Conservation (phyloP, 2,888 invertebrate genomes). For the Drosophila siamana region DNA sequence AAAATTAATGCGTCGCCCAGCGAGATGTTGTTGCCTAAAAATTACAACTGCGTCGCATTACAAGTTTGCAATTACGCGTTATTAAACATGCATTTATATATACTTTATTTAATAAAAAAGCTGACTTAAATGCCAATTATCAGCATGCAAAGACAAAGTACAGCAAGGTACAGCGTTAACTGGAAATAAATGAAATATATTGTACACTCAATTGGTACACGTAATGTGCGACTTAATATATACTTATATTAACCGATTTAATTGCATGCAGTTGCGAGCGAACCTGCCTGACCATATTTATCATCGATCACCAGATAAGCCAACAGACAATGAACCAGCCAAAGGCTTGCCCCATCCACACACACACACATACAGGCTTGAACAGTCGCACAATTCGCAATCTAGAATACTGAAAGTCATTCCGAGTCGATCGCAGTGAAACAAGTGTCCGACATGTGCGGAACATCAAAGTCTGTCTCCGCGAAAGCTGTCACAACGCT, state of each 20-base stretch:
- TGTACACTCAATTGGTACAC: neutral
- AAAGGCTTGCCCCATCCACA: constrained; percentile 27
- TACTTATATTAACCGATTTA: constrained; percentile 12
- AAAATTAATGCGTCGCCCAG: constrained; percentile 66
- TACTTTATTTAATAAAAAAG: constrained; percentile 34
- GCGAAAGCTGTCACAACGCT: constrained; percentile 21
- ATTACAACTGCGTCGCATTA: constrained; percentile 66
- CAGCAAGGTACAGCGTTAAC: constrained; percentile 45
- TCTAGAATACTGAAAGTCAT: constrained; percentile 6
- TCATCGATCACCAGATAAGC: constrained; percentile 66
- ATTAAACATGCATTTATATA: constrained; percentile 50
- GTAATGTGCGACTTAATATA: constrained; percentile 2
- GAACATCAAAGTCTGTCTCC: constrained; percentile 19
- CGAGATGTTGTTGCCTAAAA: constrained; percentile 41
- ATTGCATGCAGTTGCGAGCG: constrained; percentile 34
- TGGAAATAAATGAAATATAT: constrained; percentile 42
- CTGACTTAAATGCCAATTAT: constrained; percentile 55
- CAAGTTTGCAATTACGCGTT: constrained; percentile 67
- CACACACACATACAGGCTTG: neutral
- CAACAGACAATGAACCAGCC: constrained; percentile 26
- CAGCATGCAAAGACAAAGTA: constrained; percentile 42
- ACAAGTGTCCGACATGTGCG: constrained; percentile 45
- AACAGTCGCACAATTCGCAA: constrained; percentile 10
- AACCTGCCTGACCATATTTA: constrained; percentile 60
- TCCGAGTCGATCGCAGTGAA: constrained; percentile 11